Conservation (phyloP, 2,888 invertebrate genomes). For the Trypoxylon attenuatum region DNA sequence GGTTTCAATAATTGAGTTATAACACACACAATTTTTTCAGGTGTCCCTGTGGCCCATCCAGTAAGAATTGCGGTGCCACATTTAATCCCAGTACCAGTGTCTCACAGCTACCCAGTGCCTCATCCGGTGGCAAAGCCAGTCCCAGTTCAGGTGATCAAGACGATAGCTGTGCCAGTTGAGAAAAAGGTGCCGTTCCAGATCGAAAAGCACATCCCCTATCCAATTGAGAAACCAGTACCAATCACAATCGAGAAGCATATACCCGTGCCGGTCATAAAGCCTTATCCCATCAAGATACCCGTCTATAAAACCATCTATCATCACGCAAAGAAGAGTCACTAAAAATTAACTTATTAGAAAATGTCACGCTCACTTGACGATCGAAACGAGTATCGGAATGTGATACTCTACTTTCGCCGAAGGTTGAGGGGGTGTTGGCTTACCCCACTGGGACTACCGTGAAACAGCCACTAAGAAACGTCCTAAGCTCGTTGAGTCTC, state of each 20-base stretch:
- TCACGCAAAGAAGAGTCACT: conserved; percentile 77
- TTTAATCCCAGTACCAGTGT: conserved; percentile 78
- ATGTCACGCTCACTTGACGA: not conserved
- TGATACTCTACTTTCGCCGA: conserved; percentile 2
- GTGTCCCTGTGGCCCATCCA: conserved; percentile 76
- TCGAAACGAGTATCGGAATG: not conserved
- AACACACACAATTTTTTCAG: no score
- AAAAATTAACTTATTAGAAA: conserved; percentile 16
- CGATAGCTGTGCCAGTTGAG: conserved; percentile 82
- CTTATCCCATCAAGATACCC: conserved; percentile 83
- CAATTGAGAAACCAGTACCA: conserved; percentile 82
- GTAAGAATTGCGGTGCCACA: conserved; percentile 78
- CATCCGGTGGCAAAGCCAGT: conserved; percentile 82
- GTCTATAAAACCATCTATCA: conserved; percentile 84
- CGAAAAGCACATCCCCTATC: conserved; percentile 81
- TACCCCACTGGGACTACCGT: conserved; percentile 5
- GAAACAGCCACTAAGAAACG: conserved; percentile 40
- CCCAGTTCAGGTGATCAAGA: conserved; percentile 82
- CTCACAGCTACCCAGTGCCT: conserved; percentile 82
- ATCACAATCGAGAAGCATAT: conserved; percentile 82
- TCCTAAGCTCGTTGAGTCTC: conserved; percentile 19
- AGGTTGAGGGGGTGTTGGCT: not conserved
- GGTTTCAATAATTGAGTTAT: no score
- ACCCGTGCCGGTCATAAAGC: conserved; percentile 82
- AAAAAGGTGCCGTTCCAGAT: conserved; percentile 85